Evolutionary conservation across 2,888 invertebrate genomes (phyloP), one percentile per base, ranked within the genome.

Genomic region (Carterocephalus palaemon): DNA sequence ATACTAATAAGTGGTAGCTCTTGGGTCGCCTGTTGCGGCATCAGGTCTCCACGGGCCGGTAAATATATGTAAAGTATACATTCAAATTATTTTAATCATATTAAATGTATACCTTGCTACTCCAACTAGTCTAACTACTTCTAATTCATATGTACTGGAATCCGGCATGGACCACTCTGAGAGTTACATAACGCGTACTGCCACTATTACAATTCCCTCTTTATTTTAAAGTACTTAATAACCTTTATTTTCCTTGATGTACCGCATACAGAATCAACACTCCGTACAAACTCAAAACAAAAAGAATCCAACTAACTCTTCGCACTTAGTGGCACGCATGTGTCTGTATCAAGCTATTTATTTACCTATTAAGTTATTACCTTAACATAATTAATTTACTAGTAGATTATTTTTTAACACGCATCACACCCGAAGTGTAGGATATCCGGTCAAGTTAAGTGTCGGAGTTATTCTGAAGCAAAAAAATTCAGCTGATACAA

Each of bases 351-450:
- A 29, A 29, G 13, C 34, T 29, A 43, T 34, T 29, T 28, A 34
- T 33, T 36, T 19, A 7, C 34, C 43, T 36, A 43, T 43, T 43
- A 43, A 43, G 34, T 43, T 36, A 43, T 43, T 43, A 36, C 34
- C 9, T 8, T 33, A 29, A 36, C 34, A 43, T 43, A 36, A 43
- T 43, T 43, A 43, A 43, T 43, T 43, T 22, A 36, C 28, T 36
- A n/a, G 17, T 33, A 13, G 28, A 34, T 41, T 33, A 8, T 42
- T 41, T 10, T n/a, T 43, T 43, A 22, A 34, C 34, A 9, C 34
- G 34, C 29, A 16, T 20, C 12, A 33, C 36, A 29, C 9, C 9
- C 26, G 3, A 26, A 19, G 15, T 24, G 20, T 22, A 20, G 20
- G 34, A 36, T 29, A 43, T 36, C 42, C 42, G 15, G 28, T 43